Percentiles rank a stretch among this genome's conserved stretches.
Evolutionary conservation across 64 coral and sea anemone species (phyloP).

Genomic region (Catalaphyllia jardinei): DNA sequence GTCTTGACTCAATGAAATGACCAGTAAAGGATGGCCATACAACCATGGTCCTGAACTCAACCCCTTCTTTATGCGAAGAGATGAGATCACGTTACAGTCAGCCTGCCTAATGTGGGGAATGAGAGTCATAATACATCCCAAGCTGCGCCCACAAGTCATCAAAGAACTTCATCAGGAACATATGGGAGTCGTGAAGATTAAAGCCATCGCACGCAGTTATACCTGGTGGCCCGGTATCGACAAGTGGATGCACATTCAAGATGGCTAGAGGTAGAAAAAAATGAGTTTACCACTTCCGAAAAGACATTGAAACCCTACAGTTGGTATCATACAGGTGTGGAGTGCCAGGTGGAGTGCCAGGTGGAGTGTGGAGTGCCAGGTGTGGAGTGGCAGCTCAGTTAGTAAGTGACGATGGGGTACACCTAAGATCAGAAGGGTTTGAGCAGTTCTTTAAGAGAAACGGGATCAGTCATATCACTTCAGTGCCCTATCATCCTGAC

Average conservation of each 20-base stretch:
- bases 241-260: too few species aligned
- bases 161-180: slow-evolving; percentile 10
- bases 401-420: background rate
- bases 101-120: slow-evolving; percentile 29
- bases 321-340: too few species aligned
- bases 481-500: too few species aligned
- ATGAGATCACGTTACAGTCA: background rate
- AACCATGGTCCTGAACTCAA: background rate
- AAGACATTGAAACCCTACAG: background rate
- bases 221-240: too few species aligned
- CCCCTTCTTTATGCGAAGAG: background rate
- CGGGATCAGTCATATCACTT: too few species aligned
- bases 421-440: too few species aligned
- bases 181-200: background rate
- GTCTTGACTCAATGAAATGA: background rate
- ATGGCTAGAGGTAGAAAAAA: slow-evolving; percentile 36
- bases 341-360: too few species aligned
- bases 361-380: too few species aligned
- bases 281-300: background rate
- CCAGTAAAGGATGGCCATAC: slow-evolving; percentile 3
- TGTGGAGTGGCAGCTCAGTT: slow-evolving; percentile 23
- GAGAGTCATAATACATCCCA: too few species aligned
- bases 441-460: too few species aligned
- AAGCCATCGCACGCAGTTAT: too few species aligned
- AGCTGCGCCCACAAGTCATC: too few species aligned